Evolutionary conservation across 1,140 invertebrate species (phyloP), one percentile per base, ranked within the genome.

Genomic region (Eueides isabella): DNA sequence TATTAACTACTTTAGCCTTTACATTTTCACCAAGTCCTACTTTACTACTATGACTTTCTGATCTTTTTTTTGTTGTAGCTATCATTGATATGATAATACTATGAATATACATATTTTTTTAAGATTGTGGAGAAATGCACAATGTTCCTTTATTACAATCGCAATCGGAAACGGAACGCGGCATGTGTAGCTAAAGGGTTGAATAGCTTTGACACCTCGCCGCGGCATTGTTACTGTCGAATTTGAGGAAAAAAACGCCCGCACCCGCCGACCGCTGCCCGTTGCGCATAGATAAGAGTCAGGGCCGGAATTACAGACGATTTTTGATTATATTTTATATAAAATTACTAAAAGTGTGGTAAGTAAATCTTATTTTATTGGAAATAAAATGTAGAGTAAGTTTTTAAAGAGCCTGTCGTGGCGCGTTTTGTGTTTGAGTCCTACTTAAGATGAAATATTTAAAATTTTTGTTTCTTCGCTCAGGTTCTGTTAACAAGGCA

Each of bases 171-270:
- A 81, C 75, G 77, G 63, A 72, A 72, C 66, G 71, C 80, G 78
- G 75, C 86, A 89, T 85, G 82, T 88, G 88, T 61, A 67, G 71
- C 75, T 78, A 90, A 90, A 90, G 88, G 88, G 87, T 90, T 90
- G 84, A 75, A 76, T 78, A 72, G 71, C 75, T 88, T 85, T 88
- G 84, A 89, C 88, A 88, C 86, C 83, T 89, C 78, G 78, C 80
- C 81, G 77, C 69, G 79, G 29, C 30, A 87, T 88, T 88, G 88
- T 88, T 76, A 77, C 76, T 81, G 78, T 81, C 77, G 70, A 82
- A 82, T 80, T 86, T 87, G 81, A 81, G 79, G 80, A 84, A 88
- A 87, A 55, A 85, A 86, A 85, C 72, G 44, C 74, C 74, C 74
- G 55, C 82, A 81, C 80, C 83, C 81, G 85, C 77, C 82, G 80